Evolutionary conservation across 2,797 vertebrate genomes (phyloP).

Genomic region (Onychomys torridus): DNA sequence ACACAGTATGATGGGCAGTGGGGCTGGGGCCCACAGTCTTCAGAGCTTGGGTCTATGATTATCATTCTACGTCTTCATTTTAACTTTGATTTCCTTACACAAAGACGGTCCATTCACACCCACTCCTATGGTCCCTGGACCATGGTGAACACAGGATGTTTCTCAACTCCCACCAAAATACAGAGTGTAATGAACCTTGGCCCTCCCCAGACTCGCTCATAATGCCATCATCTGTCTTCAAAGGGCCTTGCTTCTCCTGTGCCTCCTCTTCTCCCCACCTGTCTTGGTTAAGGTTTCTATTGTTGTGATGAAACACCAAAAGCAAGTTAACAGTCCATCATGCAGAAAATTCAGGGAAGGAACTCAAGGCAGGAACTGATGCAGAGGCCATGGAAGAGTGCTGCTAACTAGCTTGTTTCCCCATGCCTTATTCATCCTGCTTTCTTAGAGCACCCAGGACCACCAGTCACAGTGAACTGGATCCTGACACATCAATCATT

Average conservation of each 20-base stretch:
- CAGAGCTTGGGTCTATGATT: too few relatives aligned
- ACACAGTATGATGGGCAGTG: neutral
- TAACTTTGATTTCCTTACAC: neutral
- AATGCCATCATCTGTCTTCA: too few relatives aligned
- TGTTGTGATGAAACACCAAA: too few relatives aligned
- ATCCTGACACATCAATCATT: neutral
- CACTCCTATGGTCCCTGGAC: too few relatives aligned
- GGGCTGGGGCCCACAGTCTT: neutral
- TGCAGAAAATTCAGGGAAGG: neutral
- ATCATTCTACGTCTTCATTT: too few relatives aligned
- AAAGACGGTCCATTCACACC: neutral
- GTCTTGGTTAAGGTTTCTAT: too few relatives aligned
- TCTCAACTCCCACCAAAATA: neutral
- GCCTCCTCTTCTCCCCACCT: neutral
- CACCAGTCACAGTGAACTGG: neutral
- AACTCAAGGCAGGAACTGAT: neutral
- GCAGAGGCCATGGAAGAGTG: neutral
- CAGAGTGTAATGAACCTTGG: neutral
- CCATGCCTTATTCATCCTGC: neutral
- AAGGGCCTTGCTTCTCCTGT: neutral
- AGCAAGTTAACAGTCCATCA: neutral
- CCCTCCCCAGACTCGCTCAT: neutral
- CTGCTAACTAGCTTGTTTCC: neutral
- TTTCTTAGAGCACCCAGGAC: neutral
- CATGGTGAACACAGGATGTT: neutral